phyloP scores from a whole-genome alignment of 2,797 vertebrate genomes.

The Typhlichthys subterraneus region DNA sequence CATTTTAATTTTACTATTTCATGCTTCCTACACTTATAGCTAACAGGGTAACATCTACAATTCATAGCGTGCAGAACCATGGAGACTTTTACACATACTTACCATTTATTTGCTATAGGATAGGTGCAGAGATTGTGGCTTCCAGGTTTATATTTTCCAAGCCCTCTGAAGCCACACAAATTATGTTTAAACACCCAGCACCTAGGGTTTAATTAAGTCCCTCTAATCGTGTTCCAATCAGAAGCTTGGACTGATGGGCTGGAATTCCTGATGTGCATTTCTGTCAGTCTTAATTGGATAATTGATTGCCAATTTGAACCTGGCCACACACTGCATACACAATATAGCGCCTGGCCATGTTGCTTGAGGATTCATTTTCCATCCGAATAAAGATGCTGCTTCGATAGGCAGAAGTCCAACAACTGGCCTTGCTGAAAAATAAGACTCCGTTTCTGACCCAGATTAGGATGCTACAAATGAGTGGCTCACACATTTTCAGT shows the following conservation, averaged over 20 bases:
- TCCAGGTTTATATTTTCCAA: conserved; percentile 75
- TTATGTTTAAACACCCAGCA: conserved; percentile 83
- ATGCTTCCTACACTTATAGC: conserved; percentile 34
- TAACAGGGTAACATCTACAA: conserved; percentile 23
- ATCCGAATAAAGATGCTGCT: conserved; percentile 81
- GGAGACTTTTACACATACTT: conserved; percentile 34
- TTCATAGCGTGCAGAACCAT: conserved; percentile 21
- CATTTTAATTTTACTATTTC: conserved; percentile 59
- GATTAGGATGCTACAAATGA: conserved; percentile 55
- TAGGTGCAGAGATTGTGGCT: conserved; percentile 57
- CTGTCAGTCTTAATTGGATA: conserved; percentile 88
- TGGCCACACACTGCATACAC: conserved; percentile 85
- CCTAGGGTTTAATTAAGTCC: conserved; percentile 85
- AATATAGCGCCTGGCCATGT: conserved; percentile 81
- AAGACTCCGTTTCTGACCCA: conserved; percentile 55
- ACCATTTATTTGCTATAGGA: conserved; percentile 26
- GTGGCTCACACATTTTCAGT: conserved; percentile 54
- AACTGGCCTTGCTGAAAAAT: conserved; percentile 71
- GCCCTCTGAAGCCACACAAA: conserved; percentile 76
- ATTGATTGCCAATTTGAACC: conserved; percentile 88
- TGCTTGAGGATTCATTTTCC: conserved; percentile 83
- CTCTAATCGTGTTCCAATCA: conserved; percentile 86
- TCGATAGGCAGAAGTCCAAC: conserved; percentile 78
- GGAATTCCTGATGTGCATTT: conserved; percentile 85
- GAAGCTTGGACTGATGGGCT: conserved; percentile 82